Evolutionary conservation across 2,113 vertebrate genomes (phyloP), one percentile per base, ranked within the genome.

Genomic region (Apus apus): DNA sequence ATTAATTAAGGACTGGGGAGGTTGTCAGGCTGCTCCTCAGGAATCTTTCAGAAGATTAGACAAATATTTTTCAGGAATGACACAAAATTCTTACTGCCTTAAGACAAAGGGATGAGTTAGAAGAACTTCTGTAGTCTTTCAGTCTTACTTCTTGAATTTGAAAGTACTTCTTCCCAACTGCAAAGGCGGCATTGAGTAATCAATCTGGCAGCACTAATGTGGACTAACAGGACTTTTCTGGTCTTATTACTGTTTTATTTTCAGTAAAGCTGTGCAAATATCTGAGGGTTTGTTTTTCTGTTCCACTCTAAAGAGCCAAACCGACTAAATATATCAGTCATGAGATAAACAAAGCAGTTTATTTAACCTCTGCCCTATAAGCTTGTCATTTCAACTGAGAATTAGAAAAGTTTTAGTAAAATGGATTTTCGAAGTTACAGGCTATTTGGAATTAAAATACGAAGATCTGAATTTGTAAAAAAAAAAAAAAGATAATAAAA

Each of bases 261-360:
- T 73, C 62, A 76, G 60, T 61, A 87, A 88, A 93, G 51, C 60
- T 83, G 12, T 83, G 32, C 48, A 88, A 96, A 83, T 80, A 93
- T 85, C 71, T 80, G 9, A 87, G 38, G 13, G 3, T 4, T 38
- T 65, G 66, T 80, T 85, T 64, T 58, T 19, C 19, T 66, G 30
- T 68, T 78, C 10, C 7, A 43, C 29, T 85, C 30, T 68, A 43
- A 90, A 88, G 20, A 93, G 46, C 60, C n/a, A 88, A 90, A 80
- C 9, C 32, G 66, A 80, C 19, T 66, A 65, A 90, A 76, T 54
- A 32, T 17, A 83, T 54, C 64, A 77, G 64, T 56, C 56, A 90
- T 18, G 32, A 95, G 67, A 94, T 73, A 96, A 97, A 87, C 38
- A 83, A 88, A 93, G 88, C 8, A 82, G 66, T 87, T 95, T 82